These are phyloP conservation scores for Oeneis ivallda DNA, from an alignment of 2,888 invertebrate genomes.

Conservation along the genomic window DNA sequence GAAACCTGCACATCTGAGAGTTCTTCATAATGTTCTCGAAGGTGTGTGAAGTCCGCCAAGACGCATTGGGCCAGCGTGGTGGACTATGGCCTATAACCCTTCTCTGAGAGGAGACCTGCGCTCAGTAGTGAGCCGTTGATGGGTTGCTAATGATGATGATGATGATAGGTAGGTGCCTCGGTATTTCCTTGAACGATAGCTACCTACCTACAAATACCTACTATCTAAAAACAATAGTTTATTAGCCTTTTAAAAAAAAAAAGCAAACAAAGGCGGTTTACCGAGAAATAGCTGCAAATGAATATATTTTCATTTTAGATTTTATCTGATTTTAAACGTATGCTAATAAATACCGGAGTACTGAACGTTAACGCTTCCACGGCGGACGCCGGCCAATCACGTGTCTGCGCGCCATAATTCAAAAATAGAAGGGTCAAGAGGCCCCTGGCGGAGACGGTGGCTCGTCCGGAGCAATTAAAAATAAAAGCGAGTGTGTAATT, in stretches of 20 bases:
- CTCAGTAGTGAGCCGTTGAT: too few species aligned
- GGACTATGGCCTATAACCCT: too few species aligned
- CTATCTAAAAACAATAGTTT: neutral
- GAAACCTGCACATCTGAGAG: too few species aligned
- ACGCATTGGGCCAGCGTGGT: too few species aligned
- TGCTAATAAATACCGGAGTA: constrained; percentile 50
- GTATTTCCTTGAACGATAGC: too few species aligned
- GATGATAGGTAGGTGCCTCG: too few species aligned
- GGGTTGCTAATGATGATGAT: too few species aligned
- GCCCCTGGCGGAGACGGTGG: constrained; percentile 76
- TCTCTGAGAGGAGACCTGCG: too few species aligned
- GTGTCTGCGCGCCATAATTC: constrained; percentile 73
- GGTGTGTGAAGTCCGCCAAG: too few species aligned
- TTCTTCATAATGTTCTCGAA: too few species aligned
- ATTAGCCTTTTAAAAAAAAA: constrained; percentile 21
- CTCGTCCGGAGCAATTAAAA: constrained; percentile 77
- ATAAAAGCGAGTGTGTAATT: constrained; percentile 75
- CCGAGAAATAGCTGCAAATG: constrained; percentile 40
- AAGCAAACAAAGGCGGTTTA: constrained; percentile 34
- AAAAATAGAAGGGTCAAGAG: constrained; percentile 68
- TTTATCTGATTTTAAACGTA: constrained; percentile 56
- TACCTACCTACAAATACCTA: too few species aligned
- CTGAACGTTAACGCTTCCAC: constrained; percentile 51
- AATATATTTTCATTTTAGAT: constrained; percentile 50
- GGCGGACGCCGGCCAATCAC: constrained; percentile 69